Conservation (phyloP, 2,113 vertebrate species). For the Colius striatus region DNA sequence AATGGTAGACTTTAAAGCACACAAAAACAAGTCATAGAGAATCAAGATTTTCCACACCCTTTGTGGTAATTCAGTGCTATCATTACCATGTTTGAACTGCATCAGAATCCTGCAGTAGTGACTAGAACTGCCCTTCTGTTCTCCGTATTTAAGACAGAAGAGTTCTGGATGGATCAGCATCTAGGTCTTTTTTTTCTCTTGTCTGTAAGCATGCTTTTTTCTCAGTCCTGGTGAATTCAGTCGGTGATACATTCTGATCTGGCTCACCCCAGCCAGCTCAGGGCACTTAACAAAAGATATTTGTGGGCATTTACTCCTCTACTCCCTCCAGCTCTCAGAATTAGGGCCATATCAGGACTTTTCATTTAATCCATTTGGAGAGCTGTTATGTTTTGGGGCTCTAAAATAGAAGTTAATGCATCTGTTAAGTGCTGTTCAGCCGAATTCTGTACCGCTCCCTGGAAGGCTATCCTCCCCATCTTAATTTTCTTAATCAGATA, state of each 20-base stretch:
- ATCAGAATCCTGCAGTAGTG: rapidly evolving
- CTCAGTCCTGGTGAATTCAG: background rate
- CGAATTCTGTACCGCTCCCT: background rate
- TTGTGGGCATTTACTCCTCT: background rate
- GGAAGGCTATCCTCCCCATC: background rate
- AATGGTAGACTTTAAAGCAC: background rate
- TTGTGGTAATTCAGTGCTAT: background rate
- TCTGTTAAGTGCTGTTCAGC: background rate
- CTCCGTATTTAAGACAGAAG: background rate
- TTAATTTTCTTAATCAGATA: background rate
- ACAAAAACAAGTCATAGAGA: background rate
- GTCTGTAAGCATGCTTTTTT: background rate
- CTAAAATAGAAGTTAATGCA: background rate
- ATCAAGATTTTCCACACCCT: background rate
- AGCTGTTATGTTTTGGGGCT: background rate
- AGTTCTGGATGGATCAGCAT: background rate
- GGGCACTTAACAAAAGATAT: background rate
- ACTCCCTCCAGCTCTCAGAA: background rate
- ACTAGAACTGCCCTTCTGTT: background rate
- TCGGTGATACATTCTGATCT: background rate
- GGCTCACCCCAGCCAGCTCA: background rate
- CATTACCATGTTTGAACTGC: background rate
- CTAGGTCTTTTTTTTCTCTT: background rate
- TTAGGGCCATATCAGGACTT: background rate
- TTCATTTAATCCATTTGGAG: background rate